Evolutionary conservation across 2,113 vertebrate genomes (phyloP).

Genomic region (Sturnus vulgaris): DNA sequence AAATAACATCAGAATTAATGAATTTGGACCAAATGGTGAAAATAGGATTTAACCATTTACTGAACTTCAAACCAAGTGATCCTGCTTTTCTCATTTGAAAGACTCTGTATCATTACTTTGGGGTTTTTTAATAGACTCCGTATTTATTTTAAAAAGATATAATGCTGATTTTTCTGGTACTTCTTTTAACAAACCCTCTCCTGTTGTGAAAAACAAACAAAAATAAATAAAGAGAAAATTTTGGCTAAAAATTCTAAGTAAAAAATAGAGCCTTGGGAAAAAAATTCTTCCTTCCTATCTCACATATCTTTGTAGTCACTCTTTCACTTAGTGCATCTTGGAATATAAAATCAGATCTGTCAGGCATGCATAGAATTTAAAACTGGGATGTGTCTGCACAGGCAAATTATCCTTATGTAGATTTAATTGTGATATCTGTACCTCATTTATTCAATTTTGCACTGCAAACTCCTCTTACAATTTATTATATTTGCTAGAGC

Average conservation of each 20-base stretch:
- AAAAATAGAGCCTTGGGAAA: not conserved
- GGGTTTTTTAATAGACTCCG: not conserved
- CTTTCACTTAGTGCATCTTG: not conserved
- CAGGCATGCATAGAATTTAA: not conserved
- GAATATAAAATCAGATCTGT: not conserved
- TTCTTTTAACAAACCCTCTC: not conserved
- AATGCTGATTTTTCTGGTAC: not conserved
- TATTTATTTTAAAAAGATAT: not conserved
- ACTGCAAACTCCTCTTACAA: not conserved
- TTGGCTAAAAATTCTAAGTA: not conserved
- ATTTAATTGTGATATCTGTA: not conserved
- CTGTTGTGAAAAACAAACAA: not conserved
- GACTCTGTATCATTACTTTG: not conserved
- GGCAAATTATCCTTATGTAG: not conserved
- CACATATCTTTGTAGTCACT: not conserved
- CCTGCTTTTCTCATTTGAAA: not conserved
- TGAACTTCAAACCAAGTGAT: not conserved
- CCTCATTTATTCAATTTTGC: not conserved
- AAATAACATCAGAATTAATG: slow-evolving; percentile 22
- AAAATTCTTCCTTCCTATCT: not conserved
- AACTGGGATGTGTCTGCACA: not conserved
- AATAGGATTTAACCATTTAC: not conserved
- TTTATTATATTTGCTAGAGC: not conserved
- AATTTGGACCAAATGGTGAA: slow-evolving; percentile 4
- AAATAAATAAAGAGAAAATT: not conserved